Evolutionary conservation across 92 coral and sea anemone genomes (phyloP).

Genomic region (Porites lobata): DNA sequence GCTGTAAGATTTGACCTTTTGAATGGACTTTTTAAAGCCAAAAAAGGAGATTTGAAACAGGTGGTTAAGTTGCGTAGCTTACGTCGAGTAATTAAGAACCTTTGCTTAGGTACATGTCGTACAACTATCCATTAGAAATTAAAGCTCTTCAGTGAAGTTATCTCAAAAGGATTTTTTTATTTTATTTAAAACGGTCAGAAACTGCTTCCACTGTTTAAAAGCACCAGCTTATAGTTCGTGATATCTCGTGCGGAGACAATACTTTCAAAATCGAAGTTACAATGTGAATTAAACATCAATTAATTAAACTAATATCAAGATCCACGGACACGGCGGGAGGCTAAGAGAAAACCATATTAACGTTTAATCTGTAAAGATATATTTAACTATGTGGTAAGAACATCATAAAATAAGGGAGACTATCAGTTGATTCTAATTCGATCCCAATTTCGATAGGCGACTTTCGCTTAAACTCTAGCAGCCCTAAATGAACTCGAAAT

Average conservation of each 20-base stretch:
- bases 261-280: constrained; percentile 27
- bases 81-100: constrained; percentile 12
- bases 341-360: constrained; percentile 32
- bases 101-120: too few species aligned
- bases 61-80: constrained; percentile 26
- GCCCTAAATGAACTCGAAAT: constrained; percentile 6
- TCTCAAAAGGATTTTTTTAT: not conserved
- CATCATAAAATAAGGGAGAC: constrained; percentile 38
- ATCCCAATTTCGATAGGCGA: not conserved
- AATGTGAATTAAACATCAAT: constrained; percentile 37
- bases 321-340: constrained; percentile 45
- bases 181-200: not conserved
- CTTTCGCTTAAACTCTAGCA: not conserved
- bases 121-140: not conserved
- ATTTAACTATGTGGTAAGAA: constrained; percentile 45
- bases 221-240: not conserved
- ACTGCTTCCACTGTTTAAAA: not conserved
- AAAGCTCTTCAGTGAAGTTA: constrained; percentile 10
- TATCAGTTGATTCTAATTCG: constrained; percentile 21
- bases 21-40: not conserved
- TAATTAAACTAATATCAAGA: constrained; percentile 44
- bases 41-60: constrained; percentile 27
- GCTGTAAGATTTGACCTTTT: not conserved
- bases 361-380: constrained; percentile 36
- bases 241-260: not conserved